Base-by-base conservation (phyloP, 2,113 vertebrate species). In the Accipiter cooperii region DNA sequence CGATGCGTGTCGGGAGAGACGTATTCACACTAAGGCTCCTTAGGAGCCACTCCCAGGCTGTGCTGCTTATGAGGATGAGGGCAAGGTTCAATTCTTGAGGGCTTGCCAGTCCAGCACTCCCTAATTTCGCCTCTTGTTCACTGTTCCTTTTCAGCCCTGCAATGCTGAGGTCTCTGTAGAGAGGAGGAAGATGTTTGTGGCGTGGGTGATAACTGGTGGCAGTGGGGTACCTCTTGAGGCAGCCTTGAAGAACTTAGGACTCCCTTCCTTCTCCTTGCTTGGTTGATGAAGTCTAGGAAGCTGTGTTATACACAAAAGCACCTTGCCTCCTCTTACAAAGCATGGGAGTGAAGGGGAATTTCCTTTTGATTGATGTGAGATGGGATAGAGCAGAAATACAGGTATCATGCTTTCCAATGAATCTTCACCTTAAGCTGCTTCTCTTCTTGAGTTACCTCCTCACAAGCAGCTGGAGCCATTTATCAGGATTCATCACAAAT, bases 1-100 rank as follows among this genome's bases (percentile, higher is more conserved):
- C 0, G 0, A 8, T 54, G 71, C 2, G 3, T 55, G 61, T 17
- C 0, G 4, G 88, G 79, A 92, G 78, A 91, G 82, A 60, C 0
- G 16, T 46, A 29, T 31, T 86, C 84, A 10, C 34, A 1, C 40
- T 5, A 10, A 17, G 51, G n/a, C 64, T 96, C 54, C 40, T 18
- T 8, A 13, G 54, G 60, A 92, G 29, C 58, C 86, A 6, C 95
- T 94, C 85, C 82, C 79, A 63, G 81, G 81, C 74, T 19, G 3
- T 60, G 73, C 86, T 74, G 38, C 73, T 81, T 38, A 0, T 6
- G 47, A 38, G 84, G 33, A 20, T 15, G 10, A 44, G 51, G 10
- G 46, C 40, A 33, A 74, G 46, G 24, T 54, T 78, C 65, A 47
- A 2, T 51, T 76, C 38, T 24, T 52, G 26, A 60, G 46, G 20